These are phyloP conservation scores for Dryomyza anilis DNA, from an alignment of 2,888 invertebrate genomes.

Conservation along the genomic window DNA sequence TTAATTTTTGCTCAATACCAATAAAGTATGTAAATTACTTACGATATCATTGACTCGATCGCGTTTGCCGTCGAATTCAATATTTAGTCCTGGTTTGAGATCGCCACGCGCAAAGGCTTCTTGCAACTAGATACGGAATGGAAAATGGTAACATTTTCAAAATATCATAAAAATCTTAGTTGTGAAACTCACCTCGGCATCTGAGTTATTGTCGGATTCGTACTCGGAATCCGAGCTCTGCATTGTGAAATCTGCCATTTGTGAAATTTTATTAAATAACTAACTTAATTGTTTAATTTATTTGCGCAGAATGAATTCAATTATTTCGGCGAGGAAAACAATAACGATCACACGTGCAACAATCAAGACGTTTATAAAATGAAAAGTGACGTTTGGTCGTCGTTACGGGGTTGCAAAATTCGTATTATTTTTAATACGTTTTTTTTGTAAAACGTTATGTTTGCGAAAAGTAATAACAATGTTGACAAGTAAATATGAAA, in stretches of 20 bases:
- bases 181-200: slow-evolving; percentile 50
- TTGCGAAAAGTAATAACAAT: too few relatives aligned
- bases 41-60: slow-evolving; percentile 76
- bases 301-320: background rate
- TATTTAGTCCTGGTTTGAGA: slow-evolving; percentile 85
- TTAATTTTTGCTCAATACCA: too few relatives aligned
- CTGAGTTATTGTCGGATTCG: slow-evolving; percentile 54
- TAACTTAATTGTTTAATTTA: background rate
- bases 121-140: slow-evolving; percentile 80
- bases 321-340: background rate
- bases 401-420: too few relatives aligned
- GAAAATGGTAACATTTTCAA: slow-evolving; percentile 8
- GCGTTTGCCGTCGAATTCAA: slow-evolving; percentile 67
- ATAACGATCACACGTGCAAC: background rate
- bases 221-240: slow-evolving; percentile 51
- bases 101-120: slow-evolving; percentile 85
- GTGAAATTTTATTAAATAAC: background rate
- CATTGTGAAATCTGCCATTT: slow-evolving; percentile 47
- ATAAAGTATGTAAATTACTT: slow-evolving; percentile 53
- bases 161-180: background rate
- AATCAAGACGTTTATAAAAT: too few relatives aligned
- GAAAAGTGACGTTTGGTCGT: too few relatives aligned
- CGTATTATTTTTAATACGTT: too few relatives aligned
- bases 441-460: too few relatives aligned
- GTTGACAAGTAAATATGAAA: too few relatives aligned